These are phyloP conservation scores for Pao palembangensis DNA, from an alignment of 2,113 vertebrate species.

Conservation along the genomic window DNA sequence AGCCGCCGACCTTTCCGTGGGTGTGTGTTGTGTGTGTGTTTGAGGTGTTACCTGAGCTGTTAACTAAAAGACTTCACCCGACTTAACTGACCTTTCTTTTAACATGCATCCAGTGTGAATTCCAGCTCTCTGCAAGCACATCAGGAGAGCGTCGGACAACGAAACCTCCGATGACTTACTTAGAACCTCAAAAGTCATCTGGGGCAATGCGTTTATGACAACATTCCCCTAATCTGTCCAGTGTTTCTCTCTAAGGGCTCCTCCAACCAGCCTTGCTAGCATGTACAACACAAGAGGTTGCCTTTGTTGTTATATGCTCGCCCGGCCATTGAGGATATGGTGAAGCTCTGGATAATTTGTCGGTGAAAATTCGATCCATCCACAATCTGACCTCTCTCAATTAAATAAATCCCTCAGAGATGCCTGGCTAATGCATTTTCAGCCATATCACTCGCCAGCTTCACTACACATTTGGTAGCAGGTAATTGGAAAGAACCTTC, in stretches of 20 bases:
- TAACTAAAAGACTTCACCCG: slow-evolving; percentile 41
- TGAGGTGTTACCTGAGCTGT: slow-evolving; percentile 16
- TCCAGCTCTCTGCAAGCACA: slow-evolving; percentile 6
- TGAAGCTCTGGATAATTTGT: too few relatives aligned
- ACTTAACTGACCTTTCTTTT: slow-evolving; percentile 63
- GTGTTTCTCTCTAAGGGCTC: not conserved
- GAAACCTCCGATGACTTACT: slow-evolving; percentile 1
- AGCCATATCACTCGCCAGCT: too few relatives aligned
- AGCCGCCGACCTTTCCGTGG: slow-evolving; percentile 60
- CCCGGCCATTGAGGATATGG: too few relatives aligned
- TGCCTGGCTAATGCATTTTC: too few relatives aligned
- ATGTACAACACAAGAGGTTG: too few relatives aligned
- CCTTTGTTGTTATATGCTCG: too few relatives aligned
- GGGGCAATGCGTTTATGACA: not conserved
- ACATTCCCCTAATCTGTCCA: not conserved
- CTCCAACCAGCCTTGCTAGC: too few relatives aligned
- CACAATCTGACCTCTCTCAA: too few relatives aligned
- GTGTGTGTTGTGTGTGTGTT: slow-evolving; percentile 6
- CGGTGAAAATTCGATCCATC: too few relatives aligned
- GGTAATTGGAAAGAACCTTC: too few relatives aligned
- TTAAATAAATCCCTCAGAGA: too few relatives aligned
- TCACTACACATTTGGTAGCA: too few relatives aligned
- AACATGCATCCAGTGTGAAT: slow-evolving; percentile 31
- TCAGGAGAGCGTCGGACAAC: not conserved
- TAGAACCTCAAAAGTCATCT: not conserved